Percentiles rank a stretch among this genome's conserved stretches.
These are phyloP conservation scores for Perithous albicinctus DNA, from an alignment of 2,888 invertebrate genomes.

Conservation along the genomic window DNA sequence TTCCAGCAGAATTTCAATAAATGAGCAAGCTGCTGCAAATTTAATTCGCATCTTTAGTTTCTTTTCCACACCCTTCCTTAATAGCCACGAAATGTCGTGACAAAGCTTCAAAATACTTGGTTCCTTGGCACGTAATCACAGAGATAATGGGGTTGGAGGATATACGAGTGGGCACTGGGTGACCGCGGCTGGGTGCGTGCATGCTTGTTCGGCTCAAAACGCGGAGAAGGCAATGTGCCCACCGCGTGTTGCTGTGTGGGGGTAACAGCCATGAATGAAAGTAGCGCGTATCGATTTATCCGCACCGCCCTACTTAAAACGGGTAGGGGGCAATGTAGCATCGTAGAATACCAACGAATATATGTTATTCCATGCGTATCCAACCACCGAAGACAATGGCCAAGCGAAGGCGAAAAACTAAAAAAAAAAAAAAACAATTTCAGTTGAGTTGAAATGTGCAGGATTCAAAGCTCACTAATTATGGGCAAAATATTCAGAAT, in stretches of 20 bases:
- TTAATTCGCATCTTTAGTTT: no score
- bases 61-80: neutral
- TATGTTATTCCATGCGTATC: neutral
- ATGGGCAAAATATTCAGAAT: no score
- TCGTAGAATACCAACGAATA: neutral
- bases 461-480: no score
- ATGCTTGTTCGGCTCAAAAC: constrained; percentile 71
- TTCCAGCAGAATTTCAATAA: no score
- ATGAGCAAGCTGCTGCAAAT: no score
- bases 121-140: neutral
- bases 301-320: constrained; percentile 79
- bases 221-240: constrained; percentile 77
- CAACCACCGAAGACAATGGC: neutral
- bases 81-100: neutral
- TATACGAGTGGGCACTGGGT: neutral
- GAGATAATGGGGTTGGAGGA: neutral
- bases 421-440: neutral
- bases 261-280: constrained; percentile 83
- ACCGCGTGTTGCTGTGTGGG: constrained; percentile 67
- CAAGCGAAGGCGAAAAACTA: neutral
- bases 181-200: constrained; percentile 4
- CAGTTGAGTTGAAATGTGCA: neutral
- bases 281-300: constrained; percentile 82
- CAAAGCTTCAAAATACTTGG: neutral
- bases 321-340: constrained; percentile 29